Conservation (phyloP, 2,113 vertebrate species). For the Hemibagrus wyckioides region DNA sequence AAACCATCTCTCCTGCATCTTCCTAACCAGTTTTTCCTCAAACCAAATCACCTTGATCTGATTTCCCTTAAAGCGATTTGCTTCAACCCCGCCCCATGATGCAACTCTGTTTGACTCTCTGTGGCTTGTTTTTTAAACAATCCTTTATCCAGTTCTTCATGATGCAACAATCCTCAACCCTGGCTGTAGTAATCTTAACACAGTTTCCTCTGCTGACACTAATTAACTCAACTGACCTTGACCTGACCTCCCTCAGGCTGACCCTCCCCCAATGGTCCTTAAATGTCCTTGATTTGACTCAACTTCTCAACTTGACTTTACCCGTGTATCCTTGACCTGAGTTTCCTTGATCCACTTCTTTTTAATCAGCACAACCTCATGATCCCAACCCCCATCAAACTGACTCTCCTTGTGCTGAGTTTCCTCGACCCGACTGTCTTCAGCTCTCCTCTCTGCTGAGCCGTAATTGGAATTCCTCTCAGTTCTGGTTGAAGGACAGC, state of each 20-base stretch:
- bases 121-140: too few species aligned
- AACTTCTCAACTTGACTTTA: slow-evolving; percentile 1
- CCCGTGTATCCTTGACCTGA: neutral
- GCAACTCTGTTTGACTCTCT: neutral
- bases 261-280: neutral
- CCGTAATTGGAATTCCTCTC: slow-evolving; percentile 35
- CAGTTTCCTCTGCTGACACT: neutral
- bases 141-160: neutral
- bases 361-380: slow-evolving; percentile 19
- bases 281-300: neutral
- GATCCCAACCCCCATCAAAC: slow-evolving; percentile 5
- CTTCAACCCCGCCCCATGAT: neutral
- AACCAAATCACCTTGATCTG: neutral
- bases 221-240: neutral
- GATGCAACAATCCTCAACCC: neutral
- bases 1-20: neutral
- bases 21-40: neutral
- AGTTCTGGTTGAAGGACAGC: slow-evolving; percentile 61
- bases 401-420: slow-evolving; percentile 8
- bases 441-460: slow-evolving; percentile 19
- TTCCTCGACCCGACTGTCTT: slow-evolving; percentile 16
- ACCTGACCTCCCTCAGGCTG: neutral
- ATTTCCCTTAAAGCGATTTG: neutral
- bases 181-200: neutral
- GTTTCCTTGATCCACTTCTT: slow-evolving; percentile 14